A percentile compares a stretch with the other conserved stretches of the same genome.
Evolutionary conservation across 2,113 vertebrate genomes (phyloP).

Genomic region (Genyomyrus donnyi): DNA sequence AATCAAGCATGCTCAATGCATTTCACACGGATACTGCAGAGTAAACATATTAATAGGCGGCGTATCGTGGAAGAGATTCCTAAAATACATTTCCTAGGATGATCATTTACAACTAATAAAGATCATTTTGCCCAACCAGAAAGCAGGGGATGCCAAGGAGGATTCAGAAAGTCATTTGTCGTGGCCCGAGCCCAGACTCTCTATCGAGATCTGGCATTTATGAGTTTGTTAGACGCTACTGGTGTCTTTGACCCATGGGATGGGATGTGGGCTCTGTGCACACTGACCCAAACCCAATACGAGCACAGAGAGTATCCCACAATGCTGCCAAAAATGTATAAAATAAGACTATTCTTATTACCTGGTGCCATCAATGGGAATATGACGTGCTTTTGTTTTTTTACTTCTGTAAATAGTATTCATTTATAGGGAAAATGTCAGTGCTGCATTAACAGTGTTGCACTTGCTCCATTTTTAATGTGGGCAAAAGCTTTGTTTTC

Average conservation of each 20-base stretch:
- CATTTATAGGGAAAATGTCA: background rate
- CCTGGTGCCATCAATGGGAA: background rate
- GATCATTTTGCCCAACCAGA: constrained; percentile 6
- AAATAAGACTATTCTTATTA: background rate
- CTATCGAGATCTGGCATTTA: background rate
- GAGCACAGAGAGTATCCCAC: background rate
- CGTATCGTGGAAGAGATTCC: background rate
- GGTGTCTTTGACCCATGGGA: background rate
- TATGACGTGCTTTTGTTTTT: background rate
- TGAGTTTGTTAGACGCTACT: background rate
- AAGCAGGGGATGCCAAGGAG: background rate
- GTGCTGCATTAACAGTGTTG: background rate
- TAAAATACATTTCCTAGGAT: background rate
- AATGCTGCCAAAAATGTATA: background rate
- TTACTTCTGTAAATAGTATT: background rate
- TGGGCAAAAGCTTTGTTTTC: constrained; percentile 4
- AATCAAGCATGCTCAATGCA: background rate
- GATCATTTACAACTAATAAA: constrained; percentile 8
- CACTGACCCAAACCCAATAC: background rate
- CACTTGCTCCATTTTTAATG: background rate
- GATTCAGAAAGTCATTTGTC: background rate
- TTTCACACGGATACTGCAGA: background rate
- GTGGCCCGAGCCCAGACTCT: background rate
- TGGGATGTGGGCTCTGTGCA: background rate
- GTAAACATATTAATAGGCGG: background rate